Evolutionary conservation across 2,113 vertebrate species (phyloP).

Genomic region (Sterrhoptilus dennistouni): DNA sequence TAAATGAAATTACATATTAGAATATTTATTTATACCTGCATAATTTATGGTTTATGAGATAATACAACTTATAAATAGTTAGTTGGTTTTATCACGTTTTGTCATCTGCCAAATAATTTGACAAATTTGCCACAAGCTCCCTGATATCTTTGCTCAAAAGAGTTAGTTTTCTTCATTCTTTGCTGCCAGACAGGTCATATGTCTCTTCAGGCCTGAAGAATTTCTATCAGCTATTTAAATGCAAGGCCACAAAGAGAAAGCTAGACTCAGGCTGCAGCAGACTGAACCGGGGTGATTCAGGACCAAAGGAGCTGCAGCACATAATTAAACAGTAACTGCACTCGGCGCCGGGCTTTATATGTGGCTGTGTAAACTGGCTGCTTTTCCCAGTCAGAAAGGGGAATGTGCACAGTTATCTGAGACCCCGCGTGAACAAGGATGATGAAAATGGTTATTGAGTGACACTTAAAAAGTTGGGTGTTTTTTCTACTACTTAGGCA

Average conservation of each 20-base stretch:
- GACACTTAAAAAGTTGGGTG: background rate
- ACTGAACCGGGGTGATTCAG: background rate
- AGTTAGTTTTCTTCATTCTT: slow-evolving; percentile 48
- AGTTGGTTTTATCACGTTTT: background rate
- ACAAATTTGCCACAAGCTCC: slow-evolving; percentile 19
- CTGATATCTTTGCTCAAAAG: slow-evolving; percentile 32
- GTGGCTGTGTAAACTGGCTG: background rate
- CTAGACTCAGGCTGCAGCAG: slow-evolving; percentile 11
- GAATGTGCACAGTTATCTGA: rapidly evolving
- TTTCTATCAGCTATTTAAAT: slow-evolving; percentile 61
- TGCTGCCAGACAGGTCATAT: slow-evolving; percentile 50
- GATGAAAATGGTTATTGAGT: background rate
- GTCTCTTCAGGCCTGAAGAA: slow-evolving; percentile 55
- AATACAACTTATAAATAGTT: background rate
- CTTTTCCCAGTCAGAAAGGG: background rate
- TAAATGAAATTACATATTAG: background rate
- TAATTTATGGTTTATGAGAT: background rate
- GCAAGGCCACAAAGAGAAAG: slow-evolving; percentile 49
- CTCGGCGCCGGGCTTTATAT: background rate
- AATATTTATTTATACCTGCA: background rate
- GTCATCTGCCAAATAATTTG: background rate
- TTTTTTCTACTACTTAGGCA: background rate
- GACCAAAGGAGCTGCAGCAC: background rate
- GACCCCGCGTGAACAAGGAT: rapidly evolving
- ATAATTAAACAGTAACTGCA: background rate